Base-by-base conservation (phyloP, 2,797 vertebrate species). In the Artibeus lituratus region DNA sequence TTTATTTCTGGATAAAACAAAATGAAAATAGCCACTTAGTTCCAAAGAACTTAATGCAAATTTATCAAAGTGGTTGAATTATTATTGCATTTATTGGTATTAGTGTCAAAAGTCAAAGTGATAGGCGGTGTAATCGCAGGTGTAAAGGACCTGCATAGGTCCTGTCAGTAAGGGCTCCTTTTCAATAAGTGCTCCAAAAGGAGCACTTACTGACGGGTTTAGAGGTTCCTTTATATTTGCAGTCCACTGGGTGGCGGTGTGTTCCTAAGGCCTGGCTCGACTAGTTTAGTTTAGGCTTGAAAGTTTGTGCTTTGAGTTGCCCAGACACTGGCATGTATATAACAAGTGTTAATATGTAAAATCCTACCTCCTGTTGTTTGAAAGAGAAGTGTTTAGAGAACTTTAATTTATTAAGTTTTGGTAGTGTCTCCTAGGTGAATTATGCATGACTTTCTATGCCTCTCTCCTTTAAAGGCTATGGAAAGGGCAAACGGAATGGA, bases 401-500 rank as follows among this genome's bases (percentile, higher is more conserved):
- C 51, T 69, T 74, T 78, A 21, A 83, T 51, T 90, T 82, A 19
- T 72, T 78, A 62, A 70, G 29, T 73, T 84, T 67, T 70, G 32
- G 53, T 76, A 35, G 29, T 78, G 47, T 77, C 42, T 69, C 42
- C 69, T 76, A 69, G 51, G 7, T 91, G 35, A 91, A 62, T 85
- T 55, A 39, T 77, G 44, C 8, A 0, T 96, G 21, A 82, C 39
- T 96, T 93, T 53, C 26, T 94, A 1, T 91, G 39, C 32, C 59
- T 90, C 51, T 95, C n/a, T 97, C 16, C 74, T 89, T 96, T 96
- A 35, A 53, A 99, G 99, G 99, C 99, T 5, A 99, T 99, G 99
- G 99, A 99, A 97, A 98, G 99, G 87, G 99, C 99, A 73, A 99
- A 99, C 82, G 99, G 99, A n/a, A 99, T 99, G 99, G 99, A 99